phyloP scores from a whole-genome alignment of 2,113 vertebrate species.

The Neotragus pygmaeus region DNA sequence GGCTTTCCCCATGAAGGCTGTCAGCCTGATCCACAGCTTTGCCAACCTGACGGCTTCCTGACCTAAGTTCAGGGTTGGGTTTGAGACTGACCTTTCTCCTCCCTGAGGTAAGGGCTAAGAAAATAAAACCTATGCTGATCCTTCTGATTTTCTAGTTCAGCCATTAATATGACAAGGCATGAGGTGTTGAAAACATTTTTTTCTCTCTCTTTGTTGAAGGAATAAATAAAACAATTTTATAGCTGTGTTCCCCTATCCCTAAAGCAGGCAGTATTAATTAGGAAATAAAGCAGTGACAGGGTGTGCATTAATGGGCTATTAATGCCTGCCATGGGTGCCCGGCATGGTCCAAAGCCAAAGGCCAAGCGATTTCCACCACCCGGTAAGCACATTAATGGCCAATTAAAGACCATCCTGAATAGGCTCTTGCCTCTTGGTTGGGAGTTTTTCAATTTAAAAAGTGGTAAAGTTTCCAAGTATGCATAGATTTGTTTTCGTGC shows the following conservation, averaged over 20 bases:
- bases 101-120: not conserved
- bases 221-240: conserved; percentile 57
- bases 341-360: conserved; percentile 25
- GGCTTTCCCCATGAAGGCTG: not conserved
- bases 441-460: conserved; percentile 44
- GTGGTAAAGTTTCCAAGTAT: conserved; percentile 4
- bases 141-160: not conserved
- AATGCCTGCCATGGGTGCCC: conserved; percentile 37
- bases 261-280: conserved; percentile 43
- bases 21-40: not conserved
- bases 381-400: conserved; percentile 49
- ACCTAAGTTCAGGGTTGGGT: not conserved
- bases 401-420: conserved; percentile 56
- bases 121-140: conserved; percentile 40
- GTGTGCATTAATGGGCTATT: conserved; percentile 45
- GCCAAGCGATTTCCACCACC: conserved; percentile 42
- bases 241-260: conserved; percentile 2
- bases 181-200: conserved; percentile 10
- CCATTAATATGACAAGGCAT: not conserved
- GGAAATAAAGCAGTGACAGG: conserved; percentile 62
- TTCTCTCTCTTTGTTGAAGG: conserved; percentile 38
- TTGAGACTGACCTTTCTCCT: not conserved
- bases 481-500: not conserved
- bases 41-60: not conserved
- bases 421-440: not conserved